Base-by-base conservation (phyloP, 2,797 vertebrate species). In the Neosilurus mollespiculum region DNA sequence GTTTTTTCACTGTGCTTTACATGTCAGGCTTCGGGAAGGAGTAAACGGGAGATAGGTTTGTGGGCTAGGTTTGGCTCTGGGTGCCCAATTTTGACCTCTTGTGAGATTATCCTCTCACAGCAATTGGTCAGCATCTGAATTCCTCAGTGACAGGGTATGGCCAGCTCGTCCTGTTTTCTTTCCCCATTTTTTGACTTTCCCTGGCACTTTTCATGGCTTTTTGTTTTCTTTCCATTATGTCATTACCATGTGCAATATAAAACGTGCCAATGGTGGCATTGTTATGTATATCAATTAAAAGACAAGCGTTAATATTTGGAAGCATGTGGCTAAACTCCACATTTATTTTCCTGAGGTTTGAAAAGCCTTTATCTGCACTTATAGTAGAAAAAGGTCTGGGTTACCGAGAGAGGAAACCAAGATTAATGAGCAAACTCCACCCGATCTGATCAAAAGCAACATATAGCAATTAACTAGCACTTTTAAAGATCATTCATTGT, bases 161-260 rank as follows among this genome's bases (percentile, higher is more conserved):
- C 92, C 90, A 92, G 92, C 92, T 93, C 91, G 90, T 93, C 87
- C 89, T 89, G 86, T 90, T 85, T 85, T 72, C 81, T 72, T 77
- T 0, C 20, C 70, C 16, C 61, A 18, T 90, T 88, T 84, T 78
- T 87, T 90, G 93, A 92, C 89, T 92, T 94, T 94, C 92, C 92
- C 94, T 90, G 89, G 94, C 92, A 93, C 92, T 94, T 95, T 93
- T 94, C 88, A 91, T 88, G 87, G 72, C 4, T 79, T 83, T 90
- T 84, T 83, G 30, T 77, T 77, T 67, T 90, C 90, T 92, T 93
- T 92, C 90, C 92, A 92, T 93, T 93, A 94, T 94, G 95, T 95
- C 93, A 94, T 95, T 93, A 95, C 92, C 92, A 92, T 95, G 94
- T 95, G 95, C 94, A 95, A 95, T 95, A 95, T 94, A 92, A 90